These are phyloP conservation scores for Rhizomys pruinosus DNA, from an alignment of 2,113 vertebrate genomes.

Conservation along the genomic window DNA sequence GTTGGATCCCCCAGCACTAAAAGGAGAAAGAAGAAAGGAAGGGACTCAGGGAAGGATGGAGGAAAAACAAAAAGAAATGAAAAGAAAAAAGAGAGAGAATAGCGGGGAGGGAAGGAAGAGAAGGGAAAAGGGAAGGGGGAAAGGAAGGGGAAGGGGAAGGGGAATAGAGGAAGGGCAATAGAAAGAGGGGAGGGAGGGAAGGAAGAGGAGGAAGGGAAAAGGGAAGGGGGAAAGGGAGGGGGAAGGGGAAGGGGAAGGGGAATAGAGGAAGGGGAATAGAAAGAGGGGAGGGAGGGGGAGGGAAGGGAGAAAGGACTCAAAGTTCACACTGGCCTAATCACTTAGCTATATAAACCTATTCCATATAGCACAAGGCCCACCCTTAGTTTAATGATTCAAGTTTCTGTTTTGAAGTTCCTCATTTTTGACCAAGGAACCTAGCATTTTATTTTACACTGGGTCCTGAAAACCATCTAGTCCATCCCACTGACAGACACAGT, in stretches of 20 bases:
- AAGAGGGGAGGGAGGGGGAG: rapidly evolving
- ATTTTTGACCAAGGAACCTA: not conserved
- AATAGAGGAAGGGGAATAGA: too few relatives aligned
- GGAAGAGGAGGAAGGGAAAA: not conserved
- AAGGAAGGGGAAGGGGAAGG: too few relatives aligned
- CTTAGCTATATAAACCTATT: not conserved
- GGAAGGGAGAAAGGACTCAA: not conserved
- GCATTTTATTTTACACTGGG: not conserved
- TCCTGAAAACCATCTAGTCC: not conserved
- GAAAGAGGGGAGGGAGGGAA: too few relatives aligned
- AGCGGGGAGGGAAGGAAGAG: not conserved
- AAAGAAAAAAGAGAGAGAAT: too few relatives aligned
- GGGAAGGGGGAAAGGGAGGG: too few relatives aligned
- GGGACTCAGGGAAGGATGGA: not conserved
- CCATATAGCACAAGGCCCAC: too few relatives aligned
- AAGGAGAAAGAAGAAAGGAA: too few relatives aligned
- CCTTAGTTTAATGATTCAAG: not conserved
- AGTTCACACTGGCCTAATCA: rapidly evolving
- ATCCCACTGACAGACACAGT: not conserved
- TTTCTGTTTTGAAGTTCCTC: not conserved
- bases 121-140: too few relatives aligned
- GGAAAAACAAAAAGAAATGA: not conserved
- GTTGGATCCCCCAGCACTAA: not conserved
- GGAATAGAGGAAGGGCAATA: too few relatives aligned
- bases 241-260: too few relatives aligned